Base-by-base conservation (phyloP, 2,113 vertebrate species). In the Pedionomus torquatus region DNA sequence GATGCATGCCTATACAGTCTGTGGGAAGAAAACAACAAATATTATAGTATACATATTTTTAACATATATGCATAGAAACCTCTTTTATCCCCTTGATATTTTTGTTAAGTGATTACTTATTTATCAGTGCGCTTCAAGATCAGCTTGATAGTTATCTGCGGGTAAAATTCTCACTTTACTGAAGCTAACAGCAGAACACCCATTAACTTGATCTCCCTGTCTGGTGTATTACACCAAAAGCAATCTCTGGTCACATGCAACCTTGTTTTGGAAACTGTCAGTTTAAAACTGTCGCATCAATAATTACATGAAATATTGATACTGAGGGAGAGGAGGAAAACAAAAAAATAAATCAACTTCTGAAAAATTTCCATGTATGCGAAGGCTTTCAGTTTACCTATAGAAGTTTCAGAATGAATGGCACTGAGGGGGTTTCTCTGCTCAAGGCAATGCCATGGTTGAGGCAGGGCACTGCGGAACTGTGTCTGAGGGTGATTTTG, bases 1-100 rank as follows among this genome's bases (percentile, higher is more conserved):
- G 89, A 52, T 52, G 51, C 69, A 83, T 72, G 26, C 23, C 71
- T 52, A 94, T 54, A 71, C 28, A 75, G 63, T 71, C 97, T 97
- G 91, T 31, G 10, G 79, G 57, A 80, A 82, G 51, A 87, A 96
- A 89, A 70, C 5, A 66, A 46, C 9, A 28, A 7, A 69, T 20
- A 68, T 43, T 70, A 83, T 52, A 90, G 69, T 6, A 51, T 5
- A 10, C 1, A 4, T 44, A 26, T 51, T 60, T 69, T 75, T n/a
- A 2, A 43, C 48, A 63, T 5, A 28, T 7, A n/a, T 1, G 5
- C 5, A 31, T 16, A 84, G 37, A 79, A 90, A 64, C 85, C 9
- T 5, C 10, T 49, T 58, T 39, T 52, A 58, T 28, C 14, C 7
- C 13, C 49, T 58, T 72, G 6, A 7, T 61, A 41, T 28, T 58